These are phyloP conservation scores for Hyphantria cunea DNA, from an alignment of 1,140 invertebrate species.

Conservation along the genomic window DNA sequence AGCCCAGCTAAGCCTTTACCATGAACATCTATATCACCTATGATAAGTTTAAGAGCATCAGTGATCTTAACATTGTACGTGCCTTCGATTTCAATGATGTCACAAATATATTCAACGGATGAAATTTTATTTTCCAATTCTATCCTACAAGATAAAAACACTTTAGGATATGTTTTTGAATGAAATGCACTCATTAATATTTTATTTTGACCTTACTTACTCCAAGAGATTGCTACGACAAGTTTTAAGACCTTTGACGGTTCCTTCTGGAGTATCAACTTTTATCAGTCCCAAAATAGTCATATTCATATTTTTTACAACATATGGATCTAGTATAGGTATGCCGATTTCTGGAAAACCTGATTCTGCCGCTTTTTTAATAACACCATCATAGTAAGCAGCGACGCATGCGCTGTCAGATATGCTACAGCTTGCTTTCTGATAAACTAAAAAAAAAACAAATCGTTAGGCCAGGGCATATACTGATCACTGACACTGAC, in stretches of 20 bases:
- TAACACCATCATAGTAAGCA: background rate
- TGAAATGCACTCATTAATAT: too few species aligned
- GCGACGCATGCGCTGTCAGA: background rate
- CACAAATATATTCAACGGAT: background rate
- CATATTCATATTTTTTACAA: background rate
- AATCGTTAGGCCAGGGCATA: too few species aligned
- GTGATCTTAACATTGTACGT: slow-evolving; percentile 1
- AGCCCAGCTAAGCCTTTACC: background rate
- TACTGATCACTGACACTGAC: too few species aligned
- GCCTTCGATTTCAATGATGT: background rate
- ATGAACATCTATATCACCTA: slow-evolving; percentile 3
- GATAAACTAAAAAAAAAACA: background rate
- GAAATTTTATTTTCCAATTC: background rate
- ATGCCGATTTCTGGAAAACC: slow-evolving; percentile 2
- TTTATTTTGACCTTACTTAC: slow-evolving; percentile 6
- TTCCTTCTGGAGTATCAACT: background rate
- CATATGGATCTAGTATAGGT: slow-evolving; percentile 3
- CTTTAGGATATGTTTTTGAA: background rate
- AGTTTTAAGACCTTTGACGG: slow-evolving; percentile 2
- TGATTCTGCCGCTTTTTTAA: background rate
- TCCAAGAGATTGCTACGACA: background rate
- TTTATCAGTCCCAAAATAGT: slow-evolving; percentile 10
- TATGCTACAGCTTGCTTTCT: slow-evolving; percentile 2
- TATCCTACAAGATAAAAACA: slow-evolving; percentile 2
- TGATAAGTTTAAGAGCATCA: background rate